Evolutionary conservation across 2,797 vertebrate genomes (phyloP), one percentile per base, ranked within the genome.

Genomic region (Onychomys arenicola): DNA sequence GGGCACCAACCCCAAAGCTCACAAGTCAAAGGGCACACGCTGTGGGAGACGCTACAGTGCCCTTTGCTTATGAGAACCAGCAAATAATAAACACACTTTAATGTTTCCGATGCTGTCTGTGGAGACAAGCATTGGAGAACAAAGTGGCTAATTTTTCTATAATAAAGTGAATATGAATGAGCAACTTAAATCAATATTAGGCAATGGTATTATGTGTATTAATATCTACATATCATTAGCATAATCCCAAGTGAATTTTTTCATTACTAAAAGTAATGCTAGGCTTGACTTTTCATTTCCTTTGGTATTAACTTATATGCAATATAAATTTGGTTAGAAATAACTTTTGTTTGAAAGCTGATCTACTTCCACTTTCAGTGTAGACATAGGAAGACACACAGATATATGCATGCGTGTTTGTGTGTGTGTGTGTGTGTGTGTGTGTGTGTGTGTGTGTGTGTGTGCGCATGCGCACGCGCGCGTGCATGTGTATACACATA

Each of bases 171-270:
- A 97, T 97, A 61, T 91, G 89, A 98, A 97, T 97, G 95, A 98
- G 92, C 95, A 96, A 97, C 95, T 94, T 96, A 98, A 98, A 97
- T 98, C 96, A 98, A 90, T 95, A 97, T 96, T 94, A 97, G 91
- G 95, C 92, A 95, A 87, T 87, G 93, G 77, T 95, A 97, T 97
- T 96, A 96, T 96, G 87, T 86, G n/a, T 96, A 97, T 98, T 97
- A 97, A 97, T 97, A 97, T 93, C 91, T 93, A 75, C 46, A 96
- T 23, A 91, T 89, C 89, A 96, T 98, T 98, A 97, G 92, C 92
- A 96, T 90, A 96, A 94, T 90, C 96, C 95, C 97, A 84, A 92
- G 89, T 91, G 97, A 82, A 95, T 95, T 91, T n/a, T 90, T 96
- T 97, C 77, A 94, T 96, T 96, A 96, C 88, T 89, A 71, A 95